These are phyloP conservation scores for Burhinus oedicnemus DNA, from an alignment of 2,113 vertebrate species.

Conservation along the genomic window DNA sequence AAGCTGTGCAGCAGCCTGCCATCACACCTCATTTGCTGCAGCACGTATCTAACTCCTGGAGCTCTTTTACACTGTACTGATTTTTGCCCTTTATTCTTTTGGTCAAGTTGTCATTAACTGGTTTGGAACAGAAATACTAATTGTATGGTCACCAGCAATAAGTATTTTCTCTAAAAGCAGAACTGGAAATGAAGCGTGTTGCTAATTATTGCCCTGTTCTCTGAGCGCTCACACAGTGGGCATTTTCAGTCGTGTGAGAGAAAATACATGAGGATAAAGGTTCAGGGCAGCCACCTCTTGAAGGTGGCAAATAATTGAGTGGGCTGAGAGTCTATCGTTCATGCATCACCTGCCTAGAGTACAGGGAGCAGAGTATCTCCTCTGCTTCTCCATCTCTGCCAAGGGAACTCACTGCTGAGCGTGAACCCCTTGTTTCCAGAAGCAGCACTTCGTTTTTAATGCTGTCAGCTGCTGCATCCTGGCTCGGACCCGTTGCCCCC, in stretches of 20 bases:
- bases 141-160: not conserved
- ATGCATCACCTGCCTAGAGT: not conserved
- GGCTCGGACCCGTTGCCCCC: not conserved
- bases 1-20: not conserved
- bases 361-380: not conserved
- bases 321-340: not conserved
- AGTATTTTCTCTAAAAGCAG: not conserved
- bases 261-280: not conserved
- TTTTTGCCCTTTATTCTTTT: not conserved
- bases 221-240: not conserved
- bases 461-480: not conserved
- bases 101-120: not conserved
- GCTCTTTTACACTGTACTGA: not conserved
- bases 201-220: not conserved
- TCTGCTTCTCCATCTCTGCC: accelerated
- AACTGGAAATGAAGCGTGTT: not conserved
- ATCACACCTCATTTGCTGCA: slow-evolving; percentile 9
- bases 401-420: not conserved
- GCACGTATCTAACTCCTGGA: not conserved
- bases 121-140: not conserved
- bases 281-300: not conserved
- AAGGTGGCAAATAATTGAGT: not conserved
- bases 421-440: not conserved
- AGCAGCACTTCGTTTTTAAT: not conserved
- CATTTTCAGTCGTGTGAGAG: not conserved